A percentile compares a stretch with the other conserved stretches of the same genome.
Conservation (phyloP, 2,113 vertebrate species). For the Macaca mulatta region DNA sequence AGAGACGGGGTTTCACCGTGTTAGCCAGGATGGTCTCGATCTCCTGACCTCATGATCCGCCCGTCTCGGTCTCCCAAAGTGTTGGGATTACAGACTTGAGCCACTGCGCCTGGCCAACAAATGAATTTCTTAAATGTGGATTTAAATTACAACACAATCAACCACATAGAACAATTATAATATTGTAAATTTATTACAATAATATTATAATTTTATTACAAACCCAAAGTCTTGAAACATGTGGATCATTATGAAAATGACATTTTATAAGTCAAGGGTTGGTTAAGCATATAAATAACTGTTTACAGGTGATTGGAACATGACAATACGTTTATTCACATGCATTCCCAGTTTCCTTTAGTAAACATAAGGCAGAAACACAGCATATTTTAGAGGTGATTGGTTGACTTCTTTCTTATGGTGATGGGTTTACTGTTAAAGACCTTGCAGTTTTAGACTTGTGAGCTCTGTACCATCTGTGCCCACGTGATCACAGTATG, state of each 20-base stretch:
- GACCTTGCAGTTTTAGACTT: neutral
- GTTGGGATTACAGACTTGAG: too few species aligned
- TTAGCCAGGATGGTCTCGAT: too few species aligned
- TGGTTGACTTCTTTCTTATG: neutral
- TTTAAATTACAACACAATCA: neutral
- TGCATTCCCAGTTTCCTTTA: neutral
- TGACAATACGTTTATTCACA: neutral
- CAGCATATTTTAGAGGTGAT: neutral
- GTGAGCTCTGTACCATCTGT: fast-evolving
- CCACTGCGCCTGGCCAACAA: too few species aligned
- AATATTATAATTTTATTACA: neutral
- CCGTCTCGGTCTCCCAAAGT: too few species aligned
- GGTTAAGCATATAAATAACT: neutral
- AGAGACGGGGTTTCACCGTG: too few species aligned
- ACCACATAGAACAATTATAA: neutral
- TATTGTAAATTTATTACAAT: neutral
- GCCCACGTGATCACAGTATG: neutral
- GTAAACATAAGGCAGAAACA: neutral
- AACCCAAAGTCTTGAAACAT: neutral
- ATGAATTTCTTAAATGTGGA: neutral
- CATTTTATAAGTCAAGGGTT: neutral
- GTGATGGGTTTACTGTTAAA: neutral
- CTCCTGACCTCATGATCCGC: too few species aligned
- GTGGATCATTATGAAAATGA: neutral
- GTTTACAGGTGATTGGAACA: neutral